Conservation (phyloP, 2,113 vertebrate genomes). For the Lycaon pictus region DNA sequence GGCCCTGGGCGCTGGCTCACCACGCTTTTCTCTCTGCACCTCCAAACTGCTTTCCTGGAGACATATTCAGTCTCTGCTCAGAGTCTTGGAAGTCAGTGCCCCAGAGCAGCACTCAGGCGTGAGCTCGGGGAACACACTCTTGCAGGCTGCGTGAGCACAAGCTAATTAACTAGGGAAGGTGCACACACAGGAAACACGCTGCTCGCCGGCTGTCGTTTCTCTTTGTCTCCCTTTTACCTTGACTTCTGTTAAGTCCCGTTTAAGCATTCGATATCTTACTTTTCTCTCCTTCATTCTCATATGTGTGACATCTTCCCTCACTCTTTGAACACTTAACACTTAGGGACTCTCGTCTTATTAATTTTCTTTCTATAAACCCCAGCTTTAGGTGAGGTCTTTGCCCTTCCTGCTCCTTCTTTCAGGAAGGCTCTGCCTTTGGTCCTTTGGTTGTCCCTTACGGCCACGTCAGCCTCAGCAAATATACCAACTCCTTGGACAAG, state of each 20-base stretch:
- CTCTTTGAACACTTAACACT: not conserved
- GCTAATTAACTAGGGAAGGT: conserved; percentile 25
- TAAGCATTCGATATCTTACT: not conserved
- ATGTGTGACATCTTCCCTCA: not conserved
- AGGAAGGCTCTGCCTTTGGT: not conserved
- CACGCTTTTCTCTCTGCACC: not conserved
- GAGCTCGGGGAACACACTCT: not conserved
- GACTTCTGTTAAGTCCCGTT: not conserved
- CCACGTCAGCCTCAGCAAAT: not conserved
- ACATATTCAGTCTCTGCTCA: conserved; percentile 37
- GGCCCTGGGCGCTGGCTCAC: not conserved
- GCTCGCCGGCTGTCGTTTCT: not conserved
- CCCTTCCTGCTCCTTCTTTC: not conserved
- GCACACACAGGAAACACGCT: not conserved
- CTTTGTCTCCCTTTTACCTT: not conserved
- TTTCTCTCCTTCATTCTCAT: not conserved
- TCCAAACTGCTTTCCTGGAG: conserved; percentile 62
- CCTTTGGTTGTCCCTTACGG: not conserved
- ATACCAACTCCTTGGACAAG: not conserved
- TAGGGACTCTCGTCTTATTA: not conserved
- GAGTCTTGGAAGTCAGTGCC: not conserved
- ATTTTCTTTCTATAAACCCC: not conserved
- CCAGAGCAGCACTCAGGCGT: not conserved
- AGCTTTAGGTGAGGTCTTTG: not conserved
- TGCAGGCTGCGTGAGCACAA: not conserved